Evolutionary conservation across 92 coral and sea anemone species (phyloP), one percentile per base, ranked within the genome.

Genomic region (Epizoanthus scotinus): DNA sequence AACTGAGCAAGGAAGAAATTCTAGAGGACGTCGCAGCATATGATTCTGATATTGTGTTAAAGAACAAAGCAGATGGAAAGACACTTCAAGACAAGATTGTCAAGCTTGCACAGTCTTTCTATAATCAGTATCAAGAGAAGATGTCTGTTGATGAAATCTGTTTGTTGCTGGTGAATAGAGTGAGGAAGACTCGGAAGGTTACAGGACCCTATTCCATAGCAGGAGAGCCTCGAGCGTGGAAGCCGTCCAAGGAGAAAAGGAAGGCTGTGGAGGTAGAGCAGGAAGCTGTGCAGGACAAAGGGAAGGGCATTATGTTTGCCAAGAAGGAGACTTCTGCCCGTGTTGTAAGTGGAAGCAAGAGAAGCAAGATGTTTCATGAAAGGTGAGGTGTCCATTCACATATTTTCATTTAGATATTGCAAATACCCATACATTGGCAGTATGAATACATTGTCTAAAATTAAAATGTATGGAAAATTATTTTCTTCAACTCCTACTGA

Each of bases 11-110:
- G 31, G 93, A 71, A 71, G 91, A 91, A 83, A 86, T 82, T 28
- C 86, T 96, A 36, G 77, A 83, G 49, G 99, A 96, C 84, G 62
- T 96, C 24, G 98, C 97, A 0, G 84, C 99, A 5, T 96, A 96
- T 67, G 73, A 84, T 58, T 57, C 88, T 21, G 70, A 55, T 58
- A n/a, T 69, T 29, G 78, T 57, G 2, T 62, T 79, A 56, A 82
- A 10, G 15, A 86, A 89, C 67, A 53, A 71, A 62, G 2, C 49
- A 28, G 67, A 70, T 50, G 47, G 47, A 14, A 73, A 89, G 36
- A 84, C 63, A 5, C 20, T 84, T 65, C 88, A 81, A 13, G 81
- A 79, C 36, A 83, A 40, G 67, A 65, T 87, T 12, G 73, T 78
- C 21, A 29, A 84, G 54, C 79, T 90, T 65, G 86, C 93, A 0